Percentiles rank a stretch among this genome's conserved stretches.
Evolutionary conservation across 2,113 vertebrate species (phyloP).

Genomic region (Triplophysa siluroides): DNA sequence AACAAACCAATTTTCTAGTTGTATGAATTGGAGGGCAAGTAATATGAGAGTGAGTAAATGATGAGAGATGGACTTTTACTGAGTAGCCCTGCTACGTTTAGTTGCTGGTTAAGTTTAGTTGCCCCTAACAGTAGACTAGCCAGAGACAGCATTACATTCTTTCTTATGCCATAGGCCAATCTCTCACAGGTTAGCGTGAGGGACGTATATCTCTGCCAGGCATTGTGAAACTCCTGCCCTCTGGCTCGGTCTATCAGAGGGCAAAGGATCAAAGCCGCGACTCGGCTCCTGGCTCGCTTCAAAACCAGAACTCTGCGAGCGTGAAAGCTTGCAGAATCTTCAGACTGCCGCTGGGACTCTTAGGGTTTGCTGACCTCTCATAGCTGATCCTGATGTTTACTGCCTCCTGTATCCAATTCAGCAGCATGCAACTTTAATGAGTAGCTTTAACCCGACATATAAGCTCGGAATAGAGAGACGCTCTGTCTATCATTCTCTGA

Average conservation of each 20-base stretch:
- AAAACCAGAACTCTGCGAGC: not conserved
- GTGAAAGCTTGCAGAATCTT: not conserved
- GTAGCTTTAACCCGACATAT: conserved; percentile 38
- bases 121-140: too few species aligned
- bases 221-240: conserved; percentile 35
- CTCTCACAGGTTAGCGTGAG: not conserved
- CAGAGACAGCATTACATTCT: not conserved
- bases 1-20: too few species aligned
- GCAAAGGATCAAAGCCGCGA: conserved; percentile 29
- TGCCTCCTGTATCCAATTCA: conserved; percentile 28
- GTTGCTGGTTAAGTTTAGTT: too few species aligned
- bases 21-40: too few species aligned
- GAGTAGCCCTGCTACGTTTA: too few species aligned
- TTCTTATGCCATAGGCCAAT: not conserved
- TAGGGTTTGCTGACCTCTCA: conserved; percentile 29
- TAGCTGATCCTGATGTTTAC: conserved; percentile 19
- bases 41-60: too few species aligned
- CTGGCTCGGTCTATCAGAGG: conserved; percentile 28
- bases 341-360: not conserved
- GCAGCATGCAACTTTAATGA: conserved; percentile 50
- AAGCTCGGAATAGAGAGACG: conserved; percentile 26
- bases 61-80: too few species aligned
- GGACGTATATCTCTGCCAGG: conserved; percentile 16
- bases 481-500: conserved; percentile 27
- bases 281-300: not conserved